Conservation (phyloP, 2,797 vertebrate genomes). For the Poeciliopsis turneri region DNA sequence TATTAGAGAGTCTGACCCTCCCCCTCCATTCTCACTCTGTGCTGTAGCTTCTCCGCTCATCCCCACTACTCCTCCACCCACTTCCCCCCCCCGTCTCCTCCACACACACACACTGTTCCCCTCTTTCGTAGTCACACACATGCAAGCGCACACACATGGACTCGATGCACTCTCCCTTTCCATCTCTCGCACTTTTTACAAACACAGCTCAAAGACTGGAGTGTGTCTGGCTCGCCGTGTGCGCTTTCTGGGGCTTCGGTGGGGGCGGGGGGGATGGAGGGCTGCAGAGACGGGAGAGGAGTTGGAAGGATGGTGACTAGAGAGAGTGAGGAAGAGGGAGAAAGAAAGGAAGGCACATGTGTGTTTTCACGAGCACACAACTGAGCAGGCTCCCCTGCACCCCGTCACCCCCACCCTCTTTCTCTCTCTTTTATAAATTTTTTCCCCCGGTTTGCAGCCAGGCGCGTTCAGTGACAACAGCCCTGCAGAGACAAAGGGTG, state of each 20-base stretch:
- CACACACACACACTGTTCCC: slow-evolving; percentile 29
- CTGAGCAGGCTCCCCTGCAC: background rate
- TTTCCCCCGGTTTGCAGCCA: slow-evolving; percentile 50
- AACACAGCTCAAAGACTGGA: slow-evolving; percentile 68
- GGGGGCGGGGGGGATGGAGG: slow-evolving; percentile 49
- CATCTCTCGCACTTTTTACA: slow-evolving; percentile 67
- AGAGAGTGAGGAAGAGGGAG: slow-evolving; percentile 62
- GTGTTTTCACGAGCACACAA: slow-evolving; percentile 7
- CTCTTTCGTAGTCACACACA: slow-evolving; percentile 43
- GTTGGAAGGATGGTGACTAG: slow-evolving; percentile 59
- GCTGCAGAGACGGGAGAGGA: slow-evolving; percentile 29
- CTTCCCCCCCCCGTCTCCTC: slow-evolving; percentile 46
- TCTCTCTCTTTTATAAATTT: slow-evolving; percentile 39
- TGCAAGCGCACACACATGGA: slow-evolving; percentile 54
- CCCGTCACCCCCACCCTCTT: background rate
- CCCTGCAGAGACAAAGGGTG: slow-evolving; percentile 72
- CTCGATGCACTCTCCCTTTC: slow-evolving; percentile 73
- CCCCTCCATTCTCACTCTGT: slow-evolving; percentile 77
- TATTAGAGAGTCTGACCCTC: slow-evolving; percentile 83
- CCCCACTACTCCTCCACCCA: slow-evolving; percentile 52
- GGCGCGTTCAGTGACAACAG: slow-evolving; percentile 43
- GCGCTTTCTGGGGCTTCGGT: slow-evolving; percentile 42
- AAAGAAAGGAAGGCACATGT: slow-evolving; percentile 39
- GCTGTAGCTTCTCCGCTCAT: slow-evolving; percentile 56
- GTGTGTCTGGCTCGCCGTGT: slow-evolving; percentile 38